Base-by-base conservation (phyloP, 2,113 vertebrate genomes). In the Corythoichthys haematopterus region DNA sequence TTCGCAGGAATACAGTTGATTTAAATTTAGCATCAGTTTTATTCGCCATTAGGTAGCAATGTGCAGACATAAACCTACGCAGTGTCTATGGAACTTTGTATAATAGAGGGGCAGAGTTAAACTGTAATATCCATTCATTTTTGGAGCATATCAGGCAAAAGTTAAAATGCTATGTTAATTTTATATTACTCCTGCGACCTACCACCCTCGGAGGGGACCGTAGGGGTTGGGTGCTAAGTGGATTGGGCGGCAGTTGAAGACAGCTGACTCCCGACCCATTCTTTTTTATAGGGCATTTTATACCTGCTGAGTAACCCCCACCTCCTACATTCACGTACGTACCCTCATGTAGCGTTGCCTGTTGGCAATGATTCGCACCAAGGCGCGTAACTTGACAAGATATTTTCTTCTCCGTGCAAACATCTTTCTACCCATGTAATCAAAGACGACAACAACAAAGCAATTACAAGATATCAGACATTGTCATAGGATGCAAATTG, bases 331-430 rank as follows among this genome's bases (percentile, higher is more conserved):
- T 28, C 63, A 33, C 15, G 46, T 47, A 68, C 89, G 80, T 92
- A 99, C 97, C 96, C 94, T 94, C 84, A 98, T 91, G 87, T 95
- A 94, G 64, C 92, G 91, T 82, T 89, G 93, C 35, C 93, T 91
- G 81, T 92, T 95, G 70, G 95, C 75, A 0, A 95, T 93, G 15
- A 95, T 89, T 75, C 88, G 89, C 68, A 95, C 90, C 20, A 91
- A 66, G 0, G 96, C 93, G 69, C 92, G 91, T 64, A 98, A 91
- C 85, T 79, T 93, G 83, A 95, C 88, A 74, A 98, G 89, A 2
- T 85, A 90, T 75, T 68, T 90, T 68, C 93, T 86, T 89, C 93
- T 94, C 78, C 89, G 89, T 67, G 83, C 81, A 78, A 93, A 93
- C 60, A 80, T 76, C 53, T 79, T 88, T 64, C 92, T 93, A 75